phyloP scores from a whole-genome alignment of 23 tunicate species.

The Diplosoma virens region DNA sequence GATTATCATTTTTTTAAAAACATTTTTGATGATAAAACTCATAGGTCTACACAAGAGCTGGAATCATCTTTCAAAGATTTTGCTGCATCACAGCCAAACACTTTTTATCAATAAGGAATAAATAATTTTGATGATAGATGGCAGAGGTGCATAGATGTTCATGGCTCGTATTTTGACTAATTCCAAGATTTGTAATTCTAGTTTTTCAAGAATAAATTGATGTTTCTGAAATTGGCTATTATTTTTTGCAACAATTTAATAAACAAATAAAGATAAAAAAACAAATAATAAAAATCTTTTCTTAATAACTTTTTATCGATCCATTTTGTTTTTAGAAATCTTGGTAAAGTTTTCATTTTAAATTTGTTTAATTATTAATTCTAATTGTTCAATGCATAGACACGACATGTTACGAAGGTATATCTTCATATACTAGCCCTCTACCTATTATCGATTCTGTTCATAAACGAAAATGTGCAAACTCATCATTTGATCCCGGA shows the following conservation, averaged over 20 bases:
- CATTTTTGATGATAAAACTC: background rate
- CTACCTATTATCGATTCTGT: background rate
- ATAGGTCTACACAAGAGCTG: background rate
- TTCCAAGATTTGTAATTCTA: background rate
- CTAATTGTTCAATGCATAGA: no score
- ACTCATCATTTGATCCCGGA: background rate
- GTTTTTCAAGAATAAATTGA: background rate
- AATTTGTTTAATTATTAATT: no score
- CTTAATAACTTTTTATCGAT: no score
- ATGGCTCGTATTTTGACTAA: background rate
- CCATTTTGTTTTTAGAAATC: no score
- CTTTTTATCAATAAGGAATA: background rate
- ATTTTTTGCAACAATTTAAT: background rate
- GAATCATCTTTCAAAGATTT: no score
- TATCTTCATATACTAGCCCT: background rate
- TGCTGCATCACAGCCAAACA: background rate
- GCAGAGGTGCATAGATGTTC: background rate
- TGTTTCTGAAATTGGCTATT: background rate
- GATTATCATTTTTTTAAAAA: background rate
- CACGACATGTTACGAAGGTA: background rate
- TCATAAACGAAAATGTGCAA: background rate
- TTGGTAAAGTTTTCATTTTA: no score
- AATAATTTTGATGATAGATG: background rate
- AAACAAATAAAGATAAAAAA: background rate
- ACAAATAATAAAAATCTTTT: background rate